Conservation (phyloP, 2,888 invertebrate species). For the Catocala nupta region DNA sequence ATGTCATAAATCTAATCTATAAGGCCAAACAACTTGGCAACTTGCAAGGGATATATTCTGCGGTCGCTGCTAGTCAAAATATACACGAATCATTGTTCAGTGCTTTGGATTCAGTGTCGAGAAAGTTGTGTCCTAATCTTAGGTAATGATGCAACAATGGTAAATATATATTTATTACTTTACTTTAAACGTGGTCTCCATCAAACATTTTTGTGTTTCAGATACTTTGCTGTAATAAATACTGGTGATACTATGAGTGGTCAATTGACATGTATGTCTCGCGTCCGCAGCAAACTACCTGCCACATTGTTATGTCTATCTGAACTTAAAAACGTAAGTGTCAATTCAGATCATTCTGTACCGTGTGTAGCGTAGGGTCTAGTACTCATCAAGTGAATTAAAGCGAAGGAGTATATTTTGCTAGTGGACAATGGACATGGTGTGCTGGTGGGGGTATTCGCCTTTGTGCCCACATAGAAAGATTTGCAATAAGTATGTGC, state of each 20-base stretch:
- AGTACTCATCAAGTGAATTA: too few species aligned
- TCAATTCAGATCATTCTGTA: too few species aligned
- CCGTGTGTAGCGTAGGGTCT: too few species aligned
- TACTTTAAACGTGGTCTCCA: too few species aligned
- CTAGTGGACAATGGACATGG: too few species aligned
- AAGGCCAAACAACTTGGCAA: neutral
- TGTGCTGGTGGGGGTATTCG: too few species aligned
- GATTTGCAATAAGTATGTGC: too few species aligned
- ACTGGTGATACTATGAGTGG: constrained; percentile 2
- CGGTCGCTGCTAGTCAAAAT: constrained; percentile 29
- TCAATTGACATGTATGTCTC: constrained; percentile 8
- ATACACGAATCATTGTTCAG: constrained; percentile 36
- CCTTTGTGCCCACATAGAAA: too few species aligned
- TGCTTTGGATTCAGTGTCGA: constrained; percentile 52
- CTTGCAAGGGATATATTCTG: constrained; percentile 45
- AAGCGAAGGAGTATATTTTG: too few species aligned
- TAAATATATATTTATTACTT: too few species aligned
- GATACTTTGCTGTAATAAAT: constrained; percentile 49
- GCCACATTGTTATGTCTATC: constrained; percentile 9
- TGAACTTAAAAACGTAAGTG: constrained; percentile 8
- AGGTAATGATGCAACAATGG: constrained; percentile 43
- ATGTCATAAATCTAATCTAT: constrained; percentile 5
- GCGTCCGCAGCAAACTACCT: constrained; percentile 1
- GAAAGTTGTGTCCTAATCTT: constrained; percentile 52
- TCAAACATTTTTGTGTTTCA: constrained; percentile 18